Evolutionary conservation across 2,888 invertebrate species (phyloP).

Genomic region (Drosophila rellima): DNA sequence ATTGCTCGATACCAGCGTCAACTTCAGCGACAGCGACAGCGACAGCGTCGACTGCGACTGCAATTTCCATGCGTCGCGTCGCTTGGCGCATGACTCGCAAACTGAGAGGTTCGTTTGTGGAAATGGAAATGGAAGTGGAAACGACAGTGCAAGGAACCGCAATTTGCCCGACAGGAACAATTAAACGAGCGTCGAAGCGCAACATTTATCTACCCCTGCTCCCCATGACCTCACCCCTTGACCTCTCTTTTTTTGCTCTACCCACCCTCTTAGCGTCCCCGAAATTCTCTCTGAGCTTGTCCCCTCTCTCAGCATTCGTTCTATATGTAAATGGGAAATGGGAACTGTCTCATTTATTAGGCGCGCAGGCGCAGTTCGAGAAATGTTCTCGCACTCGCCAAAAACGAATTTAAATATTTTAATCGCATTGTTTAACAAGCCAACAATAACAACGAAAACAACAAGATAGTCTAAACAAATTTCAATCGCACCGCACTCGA

Average conservation of each 20-base stretch:
- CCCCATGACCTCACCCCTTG: neutral
- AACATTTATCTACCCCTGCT: slow-evolving; percentile 46
- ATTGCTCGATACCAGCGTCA: slow-evolving; percentile 47
- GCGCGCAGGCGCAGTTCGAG: slow-evolving; percentile 69
- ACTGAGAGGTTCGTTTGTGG: slow-evolving; percentile 17
- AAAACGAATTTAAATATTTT: slow-evolving; percentile 76
- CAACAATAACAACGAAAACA: slow-evolving; percentile 26
- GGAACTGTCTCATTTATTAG: slow-evolving; percentile 77
- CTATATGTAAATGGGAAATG: slow-evolving; percentile 61
- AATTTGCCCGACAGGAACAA: slow-evolving; percentile 76
- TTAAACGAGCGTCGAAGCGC: slow-evolving; percentile 73
- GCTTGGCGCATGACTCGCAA: slow-evolving; percentile 48
- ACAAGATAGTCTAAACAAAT: slow-evolving; percentile 12
- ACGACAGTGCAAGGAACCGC: slow-evolving; percentile 51
- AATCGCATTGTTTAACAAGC: slow-evolving; percentile 68
- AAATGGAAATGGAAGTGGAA: slow-evolving; percentile 12
- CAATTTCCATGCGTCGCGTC: slow-evolving; percentile 8
- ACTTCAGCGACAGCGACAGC: slow-evolving; percentile 6
- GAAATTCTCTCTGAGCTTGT: neutral
- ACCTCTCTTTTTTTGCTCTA: neutral
- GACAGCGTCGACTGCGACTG: neutral
- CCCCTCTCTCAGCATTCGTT: slow-evolving; percentile 42
- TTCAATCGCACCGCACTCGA: slow-evolving; percentile 7
- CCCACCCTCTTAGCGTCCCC: neutral
- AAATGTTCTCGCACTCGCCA: slow-evolving; percentile 61